Evolutionary conservation across 2,888 invertebrate species (phyloP).

Genomic region (Arge pagana): DNA sequence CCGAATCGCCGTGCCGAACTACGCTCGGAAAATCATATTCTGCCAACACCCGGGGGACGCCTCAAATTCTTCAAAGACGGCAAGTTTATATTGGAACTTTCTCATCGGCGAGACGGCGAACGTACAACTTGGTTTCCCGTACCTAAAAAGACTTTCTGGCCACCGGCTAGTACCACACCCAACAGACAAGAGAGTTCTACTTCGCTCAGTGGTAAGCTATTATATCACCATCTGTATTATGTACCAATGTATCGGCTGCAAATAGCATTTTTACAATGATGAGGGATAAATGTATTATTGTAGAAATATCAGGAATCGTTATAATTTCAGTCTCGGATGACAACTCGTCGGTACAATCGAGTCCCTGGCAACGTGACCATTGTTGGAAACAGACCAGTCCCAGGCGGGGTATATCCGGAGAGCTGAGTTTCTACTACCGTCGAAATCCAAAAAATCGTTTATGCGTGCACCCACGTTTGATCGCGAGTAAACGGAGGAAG

Average conservation of each 20-base stretch:
- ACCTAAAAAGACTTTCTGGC: conserved; percentile 86
- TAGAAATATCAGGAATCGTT: too few species aligned
- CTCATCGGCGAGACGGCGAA: conserved; percentile 76
- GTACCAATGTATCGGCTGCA: conserved; percentile 7
- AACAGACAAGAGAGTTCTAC: conserved; percentile 75
- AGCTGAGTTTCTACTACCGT: conserved; percentile 74
- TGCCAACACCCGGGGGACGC: conserved; percentile 69
- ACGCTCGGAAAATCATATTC: conserved; percentile 44
- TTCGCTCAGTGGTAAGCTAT: conserved; percentile 78
- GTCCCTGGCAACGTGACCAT: conserved; percentile 89
- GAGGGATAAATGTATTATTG: conserved; percentile 6
- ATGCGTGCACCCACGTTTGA: conserved; percentile 59
- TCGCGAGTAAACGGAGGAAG: conserved; percentile 67
- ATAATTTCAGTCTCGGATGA: conserved; percentile 76
- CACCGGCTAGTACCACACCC: conserved; percentile 75
- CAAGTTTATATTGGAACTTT: conserved; percentile 86
- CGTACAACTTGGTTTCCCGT: conserved; percentile 88
- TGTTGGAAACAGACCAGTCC: conserved; percentile 86
- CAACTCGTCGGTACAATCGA: conserved; percentile 87
- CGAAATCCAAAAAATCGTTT: conserved; percentile 61
- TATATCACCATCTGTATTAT: background rate
- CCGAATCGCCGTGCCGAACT: conserved; percentile 51
- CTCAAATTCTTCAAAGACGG: conserved; percentile 88
- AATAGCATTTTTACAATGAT: conserved; percentile 6
- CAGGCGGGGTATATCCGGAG: conserved; percentile 73